Base-by-base conservation (phyloP, 2,888 invertebrate genomes). In the Alcis repandata region DNA sequence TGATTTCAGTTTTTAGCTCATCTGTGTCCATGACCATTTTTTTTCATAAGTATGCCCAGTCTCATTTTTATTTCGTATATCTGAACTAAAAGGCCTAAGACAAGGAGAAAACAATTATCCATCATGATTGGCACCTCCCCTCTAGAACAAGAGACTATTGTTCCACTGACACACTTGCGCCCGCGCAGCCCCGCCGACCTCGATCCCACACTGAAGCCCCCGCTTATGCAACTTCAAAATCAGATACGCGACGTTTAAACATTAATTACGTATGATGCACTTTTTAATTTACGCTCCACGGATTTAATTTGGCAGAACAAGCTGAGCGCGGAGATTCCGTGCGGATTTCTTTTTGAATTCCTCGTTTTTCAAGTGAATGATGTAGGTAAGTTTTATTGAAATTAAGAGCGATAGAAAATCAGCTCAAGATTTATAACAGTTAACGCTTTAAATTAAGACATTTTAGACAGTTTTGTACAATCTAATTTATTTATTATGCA, bases 201-300 rank as follows among this genome's bases (percentile, higher is more conserved):
- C 84, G 80, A 90, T 90, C 90, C 86, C 90, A 90, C 88, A 86
- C 80, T 72, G 81, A 82, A 77, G 83, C 85, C 76, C 78, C 79
- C 75, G 69, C 84, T 89, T 90, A 89, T 85, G 88, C 84, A 89
- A 90, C 81, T 46, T 69, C 76, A 73, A 75, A 74, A 79, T 76
- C 75, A 66, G 78, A 77, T 79, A 74, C 66, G 73, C 68, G 72
- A 77, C 68, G 70, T 68, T 76, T 68, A 73, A 71, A 68, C 73
- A 75, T 78, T 72, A 56, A 66, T 66, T 66, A 63, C 59, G 53
- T 62, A 72, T 74, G 70, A 75, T 79, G 75, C 77, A 77, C 71
- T 74, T 76, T 73, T 76, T 73, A 82, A 78, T 80, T 81, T 79
- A 75, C 74, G 67, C 60, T 72, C 68, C 40, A 62, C 56, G 59